Conservation (phyloP, 2,888 invertebrate genomes). For the Coenonympha arcania region DNA sequence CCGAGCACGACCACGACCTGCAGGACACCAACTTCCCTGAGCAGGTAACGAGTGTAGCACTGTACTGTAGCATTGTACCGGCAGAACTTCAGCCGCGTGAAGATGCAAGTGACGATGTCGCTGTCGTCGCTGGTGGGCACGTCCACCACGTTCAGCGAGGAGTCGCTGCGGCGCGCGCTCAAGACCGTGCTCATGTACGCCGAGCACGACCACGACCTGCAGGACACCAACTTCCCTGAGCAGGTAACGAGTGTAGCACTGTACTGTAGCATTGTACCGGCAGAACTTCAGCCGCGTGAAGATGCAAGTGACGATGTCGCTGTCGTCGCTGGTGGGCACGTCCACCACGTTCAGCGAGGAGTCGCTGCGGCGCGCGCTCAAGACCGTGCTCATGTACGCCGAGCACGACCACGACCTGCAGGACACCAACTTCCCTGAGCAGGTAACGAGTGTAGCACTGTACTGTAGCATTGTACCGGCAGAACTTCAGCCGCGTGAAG, state of each 20-base stretch:
- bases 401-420: conserved; percentile 91
- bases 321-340: conserved; percentile 94
- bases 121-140: conserved; percentile 95
- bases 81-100: conserved; percentile 96
- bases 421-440: conserved; percentile 93
- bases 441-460: conserved; percentile 75
- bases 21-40: conserved; percentile 94
- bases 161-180: conserved; percentile 89
- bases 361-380: conserved; percentile 89
- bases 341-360: conserved; percentile 93
- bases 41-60: conserved; percentile 78
- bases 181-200: conserved; percentile 97
- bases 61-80: no score
- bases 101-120: conserved; percentile 99
- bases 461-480: no score
- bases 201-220: conserved; percentile 89
- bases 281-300: conserved; percentile 98
- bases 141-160: conserved; percentile 91
- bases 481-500: conserved; percentile 98
- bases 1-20: conserved; percentile 90
- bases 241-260: conserved; percentile 79
- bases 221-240: conserved; percentile 93
- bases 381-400: conserved; percentile 95
- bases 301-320: conserved; percentile 99
- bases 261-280: no score